phyloP scores from a whole-genome alignment of 2,797 vertebrate genomes.

The Jordanella pulchra region DNA sequence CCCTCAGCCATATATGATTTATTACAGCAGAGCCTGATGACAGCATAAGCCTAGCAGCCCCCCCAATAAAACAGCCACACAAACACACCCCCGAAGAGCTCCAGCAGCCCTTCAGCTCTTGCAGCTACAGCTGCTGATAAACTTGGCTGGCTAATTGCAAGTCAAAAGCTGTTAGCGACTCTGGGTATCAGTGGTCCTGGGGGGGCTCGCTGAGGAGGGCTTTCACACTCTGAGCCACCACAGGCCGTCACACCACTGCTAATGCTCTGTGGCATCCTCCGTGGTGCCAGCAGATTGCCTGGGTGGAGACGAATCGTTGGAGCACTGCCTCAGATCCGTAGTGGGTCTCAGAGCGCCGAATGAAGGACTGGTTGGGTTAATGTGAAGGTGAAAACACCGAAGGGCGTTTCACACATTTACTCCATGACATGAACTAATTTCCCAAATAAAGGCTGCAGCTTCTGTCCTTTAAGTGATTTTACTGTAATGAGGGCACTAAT shows the following conservation, averaged over 20 bases:
- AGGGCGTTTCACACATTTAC: slow-evolving; percentile 41
- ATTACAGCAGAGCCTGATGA: slow-evolving; percentile 36
- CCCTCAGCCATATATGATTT: slow-evolving; percentile 52
- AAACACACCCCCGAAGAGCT: slow-evolving; percentile 13
- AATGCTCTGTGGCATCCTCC: slow-evolving; percentile 73
- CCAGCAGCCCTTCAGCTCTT: slow-evolving; percentile 51
- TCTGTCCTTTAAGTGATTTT: slow-evolving; percentile 33
- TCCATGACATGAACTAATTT: slow-evolving; percentile 55
- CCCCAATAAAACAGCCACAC: background rate
- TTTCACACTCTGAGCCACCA: slow-evolving; percentile 59
- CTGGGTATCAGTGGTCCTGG: slow-evolving; percentile 64
- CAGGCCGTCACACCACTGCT: slow-evolving; percentile 56
- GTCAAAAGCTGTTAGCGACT: slow-evolving; percentile 79
- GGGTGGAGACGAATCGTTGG: slow-evolving; percentile 62
- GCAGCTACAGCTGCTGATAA: slow-evolving; percentile 70
- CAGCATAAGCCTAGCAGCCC: slow-evolving; percentile 49
- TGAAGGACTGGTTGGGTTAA: slow-evolving; percentile 39
- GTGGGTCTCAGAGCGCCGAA: slow-evolving; percentile 20
- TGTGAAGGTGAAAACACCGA: slow-evolving; percentile 46
- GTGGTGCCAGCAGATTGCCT: slow-evolving; percentile 70
- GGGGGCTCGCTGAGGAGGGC: slow-evolving; percentile 59
- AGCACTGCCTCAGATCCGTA: slow-evolving; percentile 21
- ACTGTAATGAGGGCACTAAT: slow-evolving; percentile 4
- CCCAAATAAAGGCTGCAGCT: slow-evolving; percentile 19
- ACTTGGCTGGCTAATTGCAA: slow-evolving; percentile 76